Base-by-base conservation (phyloP, 2,113 vertebrate species). In the Ploceus nigricollis region DNA sequence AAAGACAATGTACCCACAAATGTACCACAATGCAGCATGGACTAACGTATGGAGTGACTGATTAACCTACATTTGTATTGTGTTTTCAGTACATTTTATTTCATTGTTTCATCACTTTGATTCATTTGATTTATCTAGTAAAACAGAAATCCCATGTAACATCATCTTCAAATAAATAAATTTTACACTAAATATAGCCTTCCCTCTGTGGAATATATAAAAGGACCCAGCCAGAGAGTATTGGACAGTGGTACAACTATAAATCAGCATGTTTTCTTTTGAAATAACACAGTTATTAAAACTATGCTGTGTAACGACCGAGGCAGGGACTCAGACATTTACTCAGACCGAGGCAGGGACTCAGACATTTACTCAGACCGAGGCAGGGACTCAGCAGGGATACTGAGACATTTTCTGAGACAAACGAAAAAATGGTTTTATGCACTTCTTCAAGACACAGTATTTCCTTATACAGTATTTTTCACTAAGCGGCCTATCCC, bases 301-400 rank as follows among this genome's bases (percentile, higher is more conserved):
- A 48, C 3, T 54, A 4, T 61, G 13, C 14, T 30, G 7, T 25
- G 39, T n/a, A n/a, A 56, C 0, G 0, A 72, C 23, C 1, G 0
- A 44, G 39, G 24, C 31, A 56, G 8, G 3, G 17, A 28, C 31
- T 73, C 39, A 7, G 39, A 39, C 10, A n/a, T n/a, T n/a, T n/a
- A n/a, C n/a, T n/a, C n/a, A n/a, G 0, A 72, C 23, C 1, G 0
- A 44, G 39, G 24, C 31, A 56, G 8, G 3, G 17, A 28, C 31
- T 73, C 39, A 7, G 39, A 39, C 10, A 2, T 56, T 72, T 72
- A 27, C n/a, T 56, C 3, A 56, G 39, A 56, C 7, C 1, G 0
- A 44, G 39, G 23, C 31, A 56, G 8, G 3, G 17, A 28, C 30
- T 73, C 39, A 7, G 39, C 31, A 44, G 39, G 53, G 24, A 27